phyloP scores from a whole-genome alignment of 2,888 invertebrate species.

The Epistrophella euchroma region DNA sequence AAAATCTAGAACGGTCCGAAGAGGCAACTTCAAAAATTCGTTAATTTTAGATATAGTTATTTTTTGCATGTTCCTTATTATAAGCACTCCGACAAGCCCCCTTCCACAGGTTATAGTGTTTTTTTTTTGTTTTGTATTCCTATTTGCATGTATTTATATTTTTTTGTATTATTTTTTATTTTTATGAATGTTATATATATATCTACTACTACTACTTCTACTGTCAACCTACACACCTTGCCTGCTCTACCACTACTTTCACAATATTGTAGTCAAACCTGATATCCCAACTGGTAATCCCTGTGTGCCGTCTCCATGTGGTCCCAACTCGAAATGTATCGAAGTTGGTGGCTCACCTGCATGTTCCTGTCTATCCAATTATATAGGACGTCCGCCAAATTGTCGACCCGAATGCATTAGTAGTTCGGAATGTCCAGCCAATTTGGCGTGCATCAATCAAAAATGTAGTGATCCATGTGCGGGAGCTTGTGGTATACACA shows the following conservation, averaged over 20 bases:
- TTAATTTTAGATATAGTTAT: background rate
- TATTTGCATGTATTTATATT: slow-evolving; percentile 79
- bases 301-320: slow-evolving; percentile 93
- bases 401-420: slow-evolving; percentile 92
- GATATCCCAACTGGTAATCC: slow-evolving; percentile 88
- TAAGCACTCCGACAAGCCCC: slow-evolving; percentile 46
- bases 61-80: slow-evolving; percentile 6
- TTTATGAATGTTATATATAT: slow-evolving; percentile 77
- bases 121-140: slow-evolving; percentile 27
- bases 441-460: slow-evolving; percentile 91
- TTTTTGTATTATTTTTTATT: slow-evolving; percentile 75
- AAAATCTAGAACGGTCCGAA: background rate
- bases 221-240: slow-evolving; percentile 72
- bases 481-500: slow-evolving; percentile 90
- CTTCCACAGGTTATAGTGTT: slow-evolving; percentile 48
- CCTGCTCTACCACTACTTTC: slow-evolving; percentile 63
- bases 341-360: slow-evolving; percentile 91
- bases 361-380: slow-evolving; percentile 91
- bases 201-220: slow-evolving; percentile 75
- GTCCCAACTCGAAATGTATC: slow-evolving; percentile 91
- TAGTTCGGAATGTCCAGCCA: slow-evolving; percentile 90
- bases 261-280: slow-evolving; percentile 83
- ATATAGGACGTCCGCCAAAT: slow-evolving; percentile 92
- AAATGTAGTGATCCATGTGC: slow-evolving; percentile 92
- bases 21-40: background rate